A percentile compares a stretch with the other conserved stretches of the same genome.
Conservation (phyloP, 1,140 invertebrate genomes). For the Bemisia tabaci region DNA sequence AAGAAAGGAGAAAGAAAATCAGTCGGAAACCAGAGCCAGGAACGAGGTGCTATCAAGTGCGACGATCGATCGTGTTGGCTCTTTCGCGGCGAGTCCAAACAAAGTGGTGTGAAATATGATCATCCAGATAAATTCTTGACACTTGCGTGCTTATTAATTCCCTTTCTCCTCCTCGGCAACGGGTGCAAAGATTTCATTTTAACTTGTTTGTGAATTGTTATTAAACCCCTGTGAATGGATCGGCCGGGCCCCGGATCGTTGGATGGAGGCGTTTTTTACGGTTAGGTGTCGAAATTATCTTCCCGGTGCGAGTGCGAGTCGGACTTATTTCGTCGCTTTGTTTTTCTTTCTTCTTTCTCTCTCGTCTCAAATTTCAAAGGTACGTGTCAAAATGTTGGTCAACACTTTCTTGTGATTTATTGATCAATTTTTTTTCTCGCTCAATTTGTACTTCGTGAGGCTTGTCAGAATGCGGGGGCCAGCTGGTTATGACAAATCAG, state of each 20-base stretch:
- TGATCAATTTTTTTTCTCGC: too few relatives aligned
- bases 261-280: not conserved
- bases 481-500: too few relatives aligned
- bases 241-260: not conserved
- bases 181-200: not conserved
- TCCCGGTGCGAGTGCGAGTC: not conserved
- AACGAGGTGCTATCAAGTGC: not conserved
- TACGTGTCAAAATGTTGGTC: too few relatives aligned
- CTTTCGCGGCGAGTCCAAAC: not conserved
- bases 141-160: not conserved
- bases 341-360: not conserved
- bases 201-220: not conserved
- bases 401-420: too few relatives aligned
- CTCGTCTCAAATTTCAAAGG: too few relatives aligned
- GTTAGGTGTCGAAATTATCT: not conserved
- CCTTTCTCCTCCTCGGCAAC: not conserved
- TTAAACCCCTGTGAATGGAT: not conserved
- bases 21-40: not conserved
- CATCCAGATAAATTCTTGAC: not conserved
- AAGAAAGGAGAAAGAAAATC: not conserved
- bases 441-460: too few relatives aligned
- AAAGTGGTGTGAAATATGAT: not conserved
- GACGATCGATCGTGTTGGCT: not conserved
- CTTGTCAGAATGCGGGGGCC: too few relatives aligned
- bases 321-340: not conserved